phyloP scores from a whole-genome alignment of 2,888 invertebrate species.

The Aelia acuminata region DNA sequence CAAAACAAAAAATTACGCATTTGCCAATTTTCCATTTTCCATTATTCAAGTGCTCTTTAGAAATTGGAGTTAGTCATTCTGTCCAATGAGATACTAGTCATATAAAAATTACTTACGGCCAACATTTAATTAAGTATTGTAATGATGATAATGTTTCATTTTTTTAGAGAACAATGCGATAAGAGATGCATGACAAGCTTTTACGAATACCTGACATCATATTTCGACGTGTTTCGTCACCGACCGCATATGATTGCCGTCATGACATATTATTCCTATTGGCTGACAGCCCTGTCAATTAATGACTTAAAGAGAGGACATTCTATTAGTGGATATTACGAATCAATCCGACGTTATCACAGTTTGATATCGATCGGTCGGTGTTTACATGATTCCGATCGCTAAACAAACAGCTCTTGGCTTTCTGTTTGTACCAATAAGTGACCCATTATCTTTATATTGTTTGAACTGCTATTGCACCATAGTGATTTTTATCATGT shows the following conservation, averaged over 20 bases:
- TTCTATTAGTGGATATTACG: conserved; percentile 27
- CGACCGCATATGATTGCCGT: background rate
- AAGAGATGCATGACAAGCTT: too few species aligned
- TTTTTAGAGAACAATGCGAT: too few species aligned
- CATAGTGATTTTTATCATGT: background rate
- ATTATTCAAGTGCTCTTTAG: too few species aligned
- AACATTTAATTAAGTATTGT: too few species aligned
- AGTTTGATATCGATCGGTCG: background rate
- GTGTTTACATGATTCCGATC: conserved; percentile 36
- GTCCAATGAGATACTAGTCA: too few species aligned
- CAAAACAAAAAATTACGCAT: too few species aligned
- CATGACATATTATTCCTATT: conserved; percentile 1
- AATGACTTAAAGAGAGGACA: background rate
- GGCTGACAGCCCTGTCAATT: conserved; percentile 23
- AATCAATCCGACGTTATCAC: background rate
- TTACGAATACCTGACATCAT: too few species aligned
- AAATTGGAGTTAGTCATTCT: too few species aligned
- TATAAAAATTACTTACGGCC: too few species aligned
- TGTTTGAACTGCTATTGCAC: conserved; percentile 2
- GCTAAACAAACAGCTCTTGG: background rate
- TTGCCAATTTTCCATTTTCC: too few species aligned
- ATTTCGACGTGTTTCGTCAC: background rate
- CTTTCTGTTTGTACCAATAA: conserved; percentile 41
- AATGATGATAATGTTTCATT: too few species aligned
- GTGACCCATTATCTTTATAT: conserved; percentile 4